Conservation (phyloP, 2,888 invertebrate genomes). For the Parascotia fuliginaria region DNA sequence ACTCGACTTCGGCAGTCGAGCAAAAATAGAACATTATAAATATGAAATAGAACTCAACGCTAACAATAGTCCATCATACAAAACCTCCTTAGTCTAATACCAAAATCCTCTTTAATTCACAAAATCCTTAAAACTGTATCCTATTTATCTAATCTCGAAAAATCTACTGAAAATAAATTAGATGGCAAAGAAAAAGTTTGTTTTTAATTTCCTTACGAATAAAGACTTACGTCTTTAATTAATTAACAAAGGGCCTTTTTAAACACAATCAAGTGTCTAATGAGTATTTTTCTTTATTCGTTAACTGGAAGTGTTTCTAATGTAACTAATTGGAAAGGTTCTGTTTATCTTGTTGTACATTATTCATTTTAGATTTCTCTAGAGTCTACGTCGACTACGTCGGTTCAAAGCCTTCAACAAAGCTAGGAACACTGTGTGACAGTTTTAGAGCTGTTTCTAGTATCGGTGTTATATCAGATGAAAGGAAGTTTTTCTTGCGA, state of each 20-base stretch:
- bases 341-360: conserved; percentile 37
- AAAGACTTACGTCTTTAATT: conserved; percentile 64
- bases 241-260: conserved; percentile 58
- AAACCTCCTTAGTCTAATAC: too few species aligned
- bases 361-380: conserved; percentile 12
- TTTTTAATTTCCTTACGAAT: conserved; percentile 57
- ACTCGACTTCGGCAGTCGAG: too few species aligned
- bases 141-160: conserved; percentile 41
- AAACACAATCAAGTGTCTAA: conserved; percentile 62
- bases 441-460: too few species aligned
- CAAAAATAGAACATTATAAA: too few species aligned
- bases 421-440: not conserved
- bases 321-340: conserved; percentile 47
- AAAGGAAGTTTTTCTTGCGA: too few species aligned
- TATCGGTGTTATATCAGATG: too few species aligned
- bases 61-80: not conserved
- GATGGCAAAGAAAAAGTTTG: conserved; percentile 50
- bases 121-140: conserved; percentile 9
- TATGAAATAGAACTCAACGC: not conserved
- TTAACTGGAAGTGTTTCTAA: conserved; percentile 33
- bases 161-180: conserved; percentile 49
- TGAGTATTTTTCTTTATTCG: conserved; percentile 50
- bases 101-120: not conserved
- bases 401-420: not conserved
- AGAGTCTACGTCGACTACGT: not conserved